Evolutionary conservation across 2,888 invertebrate genomes (phyloP), one percentile per base, ranked within the genome.

Genomic region (Lasioglossum oenotherae): DNA sequence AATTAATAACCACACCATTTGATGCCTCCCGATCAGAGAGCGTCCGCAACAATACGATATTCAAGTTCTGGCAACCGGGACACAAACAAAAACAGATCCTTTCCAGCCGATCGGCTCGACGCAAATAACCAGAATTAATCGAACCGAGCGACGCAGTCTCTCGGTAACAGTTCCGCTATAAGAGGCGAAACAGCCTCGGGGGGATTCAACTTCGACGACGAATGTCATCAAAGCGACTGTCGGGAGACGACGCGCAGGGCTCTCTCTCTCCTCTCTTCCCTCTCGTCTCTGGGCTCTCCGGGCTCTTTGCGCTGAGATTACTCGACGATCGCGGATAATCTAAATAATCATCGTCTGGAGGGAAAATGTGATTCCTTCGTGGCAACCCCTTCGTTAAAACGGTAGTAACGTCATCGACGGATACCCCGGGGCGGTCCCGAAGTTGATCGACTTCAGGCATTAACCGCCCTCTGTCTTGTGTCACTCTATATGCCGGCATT

Each of bases 321-420:
- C 88, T 72, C 87, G 76, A 81, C 80, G 86, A 90, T 87, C 78
- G 88, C 87, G 88, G 87, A 89, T 91, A 89, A 88, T 90, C 89
- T 91, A 91, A 91, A 91, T 92, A 91, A 92, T 92, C 90, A 87
- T 88, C 78, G 87, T 88, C 84, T 86, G 85, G 71, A 77, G 83
- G 87, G 81, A 79, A 74, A 83, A 83, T 69, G 86, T 78, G 87
- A 86, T 79, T 80, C 86, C 83, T 87, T 77, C 76, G 76, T 44
- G 80, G 73, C 81, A 78, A 89, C 80, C 90, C 92, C 92, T 93
- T 92, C 92, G 93, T 93, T 93, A 93, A 93, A 92, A 88, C 89
- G 92, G 89, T 90, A 93, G 91, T 90, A 93, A 92, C 88, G 88
- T 90, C 89, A 91, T 93, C 90, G 89, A 31, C 80, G 89, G 67